Evolutionary conservation across 2,888 invertebrate species (phyloP).

Genomic region (Brenthis daphne): DNA sequence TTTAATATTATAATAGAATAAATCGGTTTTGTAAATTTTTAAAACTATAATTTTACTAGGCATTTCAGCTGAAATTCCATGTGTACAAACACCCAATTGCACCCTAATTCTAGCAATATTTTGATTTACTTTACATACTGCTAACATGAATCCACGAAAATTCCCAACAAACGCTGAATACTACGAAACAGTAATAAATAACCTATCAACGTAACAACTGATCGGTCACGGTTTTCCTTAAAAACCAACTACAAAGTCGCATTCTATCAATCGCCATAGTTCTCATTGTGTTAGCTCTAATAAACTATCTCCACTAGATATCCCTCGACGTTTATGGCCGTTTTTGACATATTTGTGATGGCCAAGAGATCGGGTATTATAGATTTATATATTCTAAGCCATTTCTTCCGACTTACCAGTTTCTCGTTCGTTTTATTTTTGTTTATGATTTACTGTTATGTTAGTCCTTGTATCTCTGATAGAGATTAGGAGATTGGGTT

Average conservation of each 20-base stretch:
- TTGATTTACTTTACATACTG: too few species aligned
- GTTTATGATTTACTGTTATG: conserved; percentile 21
- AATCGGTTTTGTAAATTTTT: too few species aligned
- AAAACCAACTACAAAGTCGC: conserved; percentile 43
- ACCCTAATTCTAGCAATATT: too few species aligned
- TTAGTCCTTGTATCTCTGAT: not conserved
- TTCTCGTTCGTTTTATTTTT: conserved; percentile 13
- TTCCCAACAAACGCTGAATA: too few species aligned
- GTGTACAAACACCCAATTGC: too few species aligned
- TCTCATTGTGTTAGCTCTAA: conserved; percentile 66
- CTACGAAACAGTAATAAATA: not conserved
- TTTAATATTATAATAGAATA: too few species aligned
- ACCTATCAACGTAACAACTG: not conserved
- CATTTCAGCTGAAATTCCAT: too few species aligned
- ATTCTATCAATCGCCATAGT: conserved; percentile 63
- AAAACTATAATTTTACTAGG: too few species aligned
- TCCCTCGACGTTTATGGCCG: conserved; percentile 67
- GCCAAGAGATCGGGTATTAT: conserved; percentile 58
- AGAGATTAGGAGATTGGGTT: conserved; percentile 2
- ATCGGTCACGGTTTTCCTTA: not conserved
- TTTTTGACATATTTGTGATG: conserved; percentile 80
- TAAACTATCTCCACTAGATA: conserved; percentile 70
- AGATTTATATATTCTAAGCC: conserved; percentile 70
- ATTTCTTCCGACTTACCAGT: conserved; percentile 61
- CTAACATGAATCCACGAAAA: too few species aligned